A percentile compares a stretch with the other conserved stretches of the same genome.
Evolutionary conservation across 1,140 invertebrate species (phyloP).

Genomic region (Hydropsyche tenuis): DNA sequence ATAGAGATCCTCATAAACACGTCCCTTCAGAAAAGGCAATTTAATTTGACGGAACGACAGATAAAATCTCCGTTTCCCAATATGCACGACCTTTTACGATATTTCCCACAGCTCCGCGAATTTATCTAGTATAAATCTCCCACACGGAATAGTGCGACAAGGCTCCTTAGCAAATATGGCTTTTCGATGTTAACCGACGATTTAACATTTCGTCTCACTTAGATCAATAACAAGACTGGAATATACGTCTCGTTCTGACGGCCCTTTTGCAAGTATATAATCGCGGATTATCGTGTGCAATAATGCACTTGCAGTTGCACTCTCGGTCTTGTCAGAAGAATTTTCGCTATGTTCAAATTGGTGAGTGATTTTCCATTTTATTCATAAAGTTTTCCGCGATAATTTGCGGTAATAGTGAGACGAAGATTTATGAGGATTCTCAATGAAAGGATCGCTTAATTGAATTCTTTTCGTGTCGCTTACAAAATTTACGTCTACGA

Average conservation of each 20-base stretch:
- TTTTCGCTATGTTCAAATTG: neutral
- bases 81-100: too few relatives aligned
- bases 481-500: too few relatives aligned
- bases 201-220: conserved; percentile 2
- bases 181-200: too few relatives aligned
- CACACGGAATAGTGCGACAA: too few relatives aligned
- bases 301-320: conserved; percentile 1
- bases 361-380: neutral
- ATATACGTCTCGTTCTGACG: neutral
- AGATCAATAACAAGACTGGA: neutral
- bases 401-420: neutral
- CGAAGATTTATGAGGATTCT: neutral
- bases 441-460: neutral
- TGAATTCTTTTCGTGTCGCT: conserved; percentile 20
- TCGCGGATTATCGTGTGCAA: neutral
- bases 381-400: neutral
- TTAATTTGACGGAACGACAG: too few relatives aligned
- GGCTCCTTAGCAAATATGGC: too few relatives aligned
- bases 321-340: neutral
- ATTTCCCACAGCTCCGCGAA: too few relatives aligned
- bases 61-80: too few relatives aligned
- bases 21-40: too few relatives aligned
- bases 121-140: too few relatives aligned
- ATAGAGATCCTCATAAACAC: too few relatives aligned
- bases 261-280: neutral